Evolutionary conservation across 2,113 vertebrate genomes (phyloP), one percentile per base, ranked within the genome.

Genomic region (Xenopus borealis): DNA sequence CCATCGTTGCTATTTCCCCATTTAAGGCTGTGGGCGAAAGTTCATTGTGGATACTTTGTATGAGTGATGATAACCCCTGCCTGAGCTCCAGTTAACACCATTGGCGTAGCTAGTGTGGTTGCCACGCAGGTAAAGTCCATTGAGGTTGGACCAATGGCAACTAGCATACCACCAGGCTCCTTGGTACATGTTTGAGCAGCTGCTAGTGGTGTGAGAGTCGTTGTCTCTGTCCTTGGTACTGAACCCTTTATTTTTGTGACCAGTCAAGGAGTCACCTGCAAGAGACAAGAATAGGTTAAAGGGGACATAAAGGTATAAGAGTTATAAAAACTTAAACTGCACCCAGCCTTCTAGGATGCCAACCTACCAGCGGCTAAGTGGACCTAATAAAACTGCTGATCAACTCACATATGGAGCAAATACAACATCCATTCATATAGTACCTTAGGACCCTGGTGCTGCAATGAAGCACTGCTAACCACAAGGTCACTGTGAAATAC

Each of bases 181-280:
- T 33, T 30, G n/a, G 23, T 33, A 61, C 3, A 12, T 10, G 7
- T 4, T 4, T 6, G 72, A 53, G n/a, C 72, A 74, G 55, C 18
- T 59, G 8, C 1, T 6, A 40, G 33, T 40, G 33, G 33, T 1
- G 44, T 17, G 8, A 10, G 33, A 40, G 33, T 5, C 12, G 14
- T 75, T 68, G 55, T 75, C 72, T 7, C 27, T 19, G 33, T 74
- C 72, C 18, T 74, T 74, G 16, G 72, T 74, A 9, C 18, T 46
- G 53, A 40, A 74, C 57, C 2, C 16, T 6, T 12, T 6, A 12
- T 75, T 19, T 27, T 20, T 62, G 23, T 75, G 72, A 0, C 13
- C 1, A 10, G 19, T 16, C 11, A 75, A 19, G 5, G 65, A 75
- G 45, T 75, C 72, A 12, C 65, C 72, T 75, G 65, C 16, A n/a